A percentile compares a stretch with the other conserved stretches of the same genome.
These are phyloP conservation scores for Myodes glareolus DNA, from an alignment of 2,113 vertebrate species.

Conservation along the genomic window DNA sequence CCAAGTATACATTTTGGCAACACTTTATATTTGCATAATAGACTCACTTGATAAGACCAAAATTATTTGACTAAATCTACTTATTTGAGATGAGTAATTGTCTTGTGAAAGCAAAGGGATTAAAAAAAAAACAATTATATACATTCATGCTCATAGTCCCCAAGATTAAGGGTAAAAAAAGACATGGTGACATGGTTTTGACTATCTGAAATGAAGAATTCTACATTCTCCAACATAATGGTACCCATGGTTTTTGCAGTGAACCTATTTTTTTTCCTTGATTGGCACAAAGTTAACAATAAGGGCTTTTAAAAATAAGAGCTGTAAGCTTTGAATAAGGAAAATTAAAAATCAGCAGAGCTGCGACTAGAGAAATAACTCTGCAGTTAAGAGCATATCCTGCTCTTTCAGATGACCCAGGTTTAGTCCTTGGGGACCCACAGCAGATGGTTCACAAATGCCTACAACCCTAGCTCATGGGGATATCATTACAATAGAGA, in stretches of 20 bases:
- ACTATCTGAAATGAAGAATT: slow-evolving; percentile 9
- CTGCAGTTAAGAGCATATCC: background rate
- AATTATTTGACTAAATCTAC: background rate
- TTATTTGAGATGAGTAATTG: background rate
- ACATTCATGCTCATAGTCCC: background rate
- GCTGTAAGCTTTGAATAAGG: slow-evolving; percentile 25
- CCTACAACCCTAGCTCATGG: background rate
- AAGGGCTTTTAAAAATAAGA: slow-evolving; percentile 4
- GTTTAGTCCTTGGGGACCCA: background rate
- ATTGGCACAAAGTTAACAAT: slow-evolving; percentile 32
- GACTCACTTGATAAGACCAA: background rate
- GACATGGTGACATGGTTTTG: background rate
- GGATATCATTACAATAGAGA: background rate
- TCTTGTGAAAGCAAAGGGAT: background rate
- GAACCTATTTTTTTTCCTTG: background rate
- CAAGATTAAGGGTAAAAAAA: background rate
- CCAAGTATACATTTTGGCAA: background rate
- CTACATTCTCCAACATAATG: background rate
- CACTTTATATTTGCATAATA: background rate
- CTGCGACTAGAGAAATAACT: background rate
- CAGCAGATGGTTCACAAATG: background rate
- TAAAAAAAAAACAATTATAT: background rate
- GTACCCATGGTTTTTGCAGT: background rate
- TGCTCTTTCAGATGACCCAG: background rate
- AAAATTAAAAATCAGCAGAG: slow-evolving; percentile 20